These are phyloP conservation scores for Pseudomyrmex flavicornis DNA, from an alignment of 1,140 invertebrate species.

Conservation along the genomic window DNA sequence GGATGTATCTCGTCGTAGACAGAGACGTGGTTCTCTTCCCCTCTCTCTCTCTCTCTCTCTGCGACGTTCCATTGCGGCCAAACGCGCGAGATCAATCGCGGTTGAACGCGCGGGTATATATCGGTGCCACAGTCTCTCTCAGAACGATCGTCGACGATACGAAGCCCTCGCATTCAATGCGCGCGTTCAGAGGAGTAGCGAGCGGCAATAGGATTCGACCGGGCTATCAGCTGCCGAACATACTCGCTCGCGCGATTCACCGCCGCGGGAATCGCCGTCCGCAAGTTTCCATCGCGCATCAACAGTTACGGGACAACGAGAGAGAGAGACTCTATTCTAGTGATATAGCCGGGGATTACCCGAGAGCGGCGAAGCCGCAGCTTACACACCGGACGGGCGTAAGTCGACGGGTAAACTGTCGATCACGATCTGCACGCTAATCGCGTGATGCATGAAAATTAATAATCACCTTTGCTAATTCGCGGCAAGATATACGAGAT, in stretches of 20 bases:
- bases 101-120: conserved; percentile 32
- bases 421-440: conserved; percentile 18
- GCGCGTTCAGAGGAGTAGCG: neutral
- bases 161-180: conserved; percentile 17
- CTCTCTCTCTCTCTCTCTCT: neutral
- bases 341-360: conserved; percentile 41
- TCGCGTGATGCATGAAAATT: conserved; percentile 2
- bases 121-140: neutral
- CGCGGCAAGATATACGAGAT: no score
- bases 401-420: conserved; percentile 41
- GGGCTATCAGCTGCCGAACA: conserved; percentile 32
- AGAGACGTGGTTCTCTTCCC: neutral
- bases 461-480: conserved; percentile 7
- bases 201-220: conserved; percentile 38
- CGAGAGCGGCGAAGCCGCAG: conserved; percentile 25
- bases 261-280: conserved; percentile 13
- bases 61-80: conserved; percentile 4
- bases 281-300: conserved; percentile 41
- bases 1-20: neutral
- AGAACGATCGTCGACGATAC: conserved; percentile 24
- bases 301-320: conserved; percentile 1
- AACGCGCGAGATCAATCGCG: conserved; percentile 36
- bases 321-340: conserved; percentile 18
- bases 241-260: conserved; percentile 39
- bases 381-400: conserved; percentile 22